Base-by-base conservation (phyloP, 2,797 vertebrate genomes). In the Mionectes olivaceus region DNA sequence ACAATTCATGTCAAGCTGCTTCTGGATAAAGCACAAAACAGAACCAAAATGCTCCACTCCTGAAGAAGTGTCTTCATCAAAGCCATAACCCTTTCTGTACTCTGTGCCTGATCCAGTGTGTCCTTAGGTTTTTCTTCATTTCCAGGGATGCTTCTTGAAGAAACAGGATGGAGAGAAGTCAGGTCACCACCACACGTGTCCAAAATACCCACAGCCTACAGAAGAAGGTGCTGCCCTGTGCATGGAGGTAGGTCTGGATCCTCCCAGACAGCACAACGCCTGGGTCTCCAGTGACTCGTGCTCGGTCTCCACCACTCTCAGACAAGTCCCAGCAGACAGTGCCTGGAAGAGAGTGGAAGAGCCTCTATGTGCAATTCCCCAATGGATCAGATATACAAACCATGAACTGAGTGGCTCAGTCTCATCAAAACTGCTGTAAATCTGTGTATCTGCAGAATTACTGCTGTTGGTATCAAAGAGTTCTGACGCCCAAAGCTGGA, bases 311-410 rank as follows among this genome's bases (percentile, higher is more conserved):
- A 14, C 11, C 16, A 7, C 3, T 3, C 44, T 25, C 64, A 73
- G 39, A 39, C 47, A 55, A 67, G 46, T 92, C 64, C 33, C 41
- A 12, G 25, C 0, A 3, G 63, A 39, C 41, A 17, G 10, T 25
- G 15, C 10, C 60, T 77, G 27, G 47, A 70, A 73, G 18, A 55
- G 67, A 28, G 41, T 17, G 13, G 27, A 63, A 61, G 10, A 46
- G 19, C 23, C 37, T 85, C 53, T 25, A 14, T 47, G 63, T 43
- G 7, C 30, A 32, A 47, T 7, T 4, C 32, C n/a, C 17, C 27
- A 30, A 1, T 0, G 4, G 9, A n/a, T 17, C 52, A 64, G 28
- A 19, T 35, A 10, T 6, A 28, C 8, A 49, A 57, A 73, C 7
- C 33, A 79, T 25, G 57, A 23, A 46, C 0, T 14, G 12, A 64